Base-by-base conservation (phyloP, 2,888 invertebrate species). In the Pandemis corylana region DNA sequence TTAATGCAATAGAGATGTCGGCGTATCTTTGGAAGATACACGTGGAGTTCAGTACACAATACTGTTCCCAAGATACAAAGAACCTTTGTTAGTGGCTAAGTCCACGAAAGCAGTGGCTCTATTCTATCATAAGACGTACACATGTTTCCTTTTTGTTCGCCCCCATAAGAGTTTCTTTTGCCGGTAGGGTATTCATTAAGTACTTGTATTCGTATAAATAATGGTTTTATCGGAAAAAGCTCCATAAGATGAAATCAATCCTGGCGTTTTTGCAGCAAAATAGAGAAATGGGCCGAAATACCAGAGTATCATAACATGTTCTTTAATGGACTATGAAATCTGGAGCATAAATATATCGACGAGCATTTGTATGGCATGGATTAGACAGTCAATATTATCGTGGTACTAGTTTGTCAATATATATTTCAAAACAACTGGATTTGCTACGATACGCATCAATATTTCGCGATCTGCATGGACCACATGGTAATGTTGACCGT, bases 21-120 rank as follows among this genome's bases (percentile, higher is more conserved):
- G 13, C 13, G 28, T 49, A 6, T 63, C 49, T 44, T 65, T 49
- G 20, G 44, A 20, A 9, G 20, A 69, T 9, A 51, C 12, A 42
- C 64, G 42, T 28, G 49, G 56, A n/a, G n/a, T 49, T 20, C 69
- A 42, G 56, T 56, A 65, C 28, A 71, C 62, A 75, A 75, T 62
- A 46, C 64, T 68, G 73, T 75, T 46, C 61, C 70, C 46, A n/a
- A 53, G 70, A 62, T 67, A 75, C 75, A 70, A 70, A 70, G 75
- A 62, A 66, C 62, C 53, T 70, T 71, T 75, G 70, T 75, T 66
- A 59, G 15, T 15, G 28, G 36, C 70, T 67, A 46, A 65, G 69
- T 61, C 59, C 68, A 20, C 41, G 41, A 36, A 51, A 13, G 51
- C 61, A 61, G 65, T 44, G 49, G 68, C 44, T 44, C 49, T 36